Conservation (phyloP, 1,140 invertebrate genomes). For the Heliconius congener region DNA sequence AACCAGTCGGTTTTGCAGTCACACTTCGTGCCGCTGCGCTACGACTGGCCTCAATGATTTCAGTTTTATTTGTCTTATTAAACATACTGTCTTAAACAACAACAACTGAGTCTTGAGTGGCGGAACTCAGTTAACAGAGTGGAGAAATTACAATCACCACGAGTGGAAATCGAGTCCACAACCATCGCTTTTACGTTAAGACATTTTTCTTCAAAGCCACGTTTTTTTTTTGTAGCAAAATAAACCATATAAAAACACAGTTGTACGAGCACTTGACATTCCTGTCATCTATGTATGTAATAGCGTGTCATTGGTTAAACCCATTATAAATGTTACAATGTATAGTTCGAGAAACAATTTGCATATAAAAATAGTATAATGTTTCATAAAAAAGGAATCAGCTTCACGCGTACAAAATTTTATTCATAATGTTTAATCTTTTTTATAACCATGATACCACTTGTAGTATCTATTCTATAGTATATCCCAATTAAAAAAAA, state of each 20-base stretch:
- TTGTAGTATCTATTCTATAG: no score
- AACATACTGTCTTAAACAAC: background rate
- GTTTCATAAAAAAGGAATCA: background rate
- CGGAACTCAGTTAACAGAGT: background rate
- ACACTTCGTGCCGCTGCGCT: no score
- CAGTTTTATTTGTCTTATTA: no score
- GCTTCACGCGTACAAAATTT: background rate
- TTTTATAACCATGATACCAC: no score
- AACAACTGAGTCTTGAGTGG: background rate
- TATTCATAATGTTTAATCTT: no score
- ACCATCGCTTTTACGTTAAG: background rate
- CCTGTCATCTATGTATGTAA: background rate
- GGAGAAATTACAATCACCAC: no score
- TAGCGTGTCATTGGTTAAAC: background rate
- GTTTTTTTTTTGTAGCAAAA: background rate
- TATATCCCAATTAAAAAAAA: no score
- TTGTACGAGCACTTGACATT: background rate
- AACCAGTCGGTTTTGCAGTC: no score
- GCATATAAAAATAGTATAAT: background rate
- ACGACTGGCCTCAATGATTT: no score
- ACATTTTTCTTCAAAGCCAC: no score
- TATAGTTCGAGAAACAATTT: background rate
- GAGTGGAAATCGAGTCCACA: background rate
- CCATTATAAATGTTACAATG: background rate
- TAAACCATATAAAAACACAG: background rate